A percentile compares a stretch with the other conserved stretches of the same genome.
These are phyloP conservation scores for Xestia rhomboidea DNA, from an alignment of 2,888 invertebrate genomes.

Conservation along the genomic window DNA sequence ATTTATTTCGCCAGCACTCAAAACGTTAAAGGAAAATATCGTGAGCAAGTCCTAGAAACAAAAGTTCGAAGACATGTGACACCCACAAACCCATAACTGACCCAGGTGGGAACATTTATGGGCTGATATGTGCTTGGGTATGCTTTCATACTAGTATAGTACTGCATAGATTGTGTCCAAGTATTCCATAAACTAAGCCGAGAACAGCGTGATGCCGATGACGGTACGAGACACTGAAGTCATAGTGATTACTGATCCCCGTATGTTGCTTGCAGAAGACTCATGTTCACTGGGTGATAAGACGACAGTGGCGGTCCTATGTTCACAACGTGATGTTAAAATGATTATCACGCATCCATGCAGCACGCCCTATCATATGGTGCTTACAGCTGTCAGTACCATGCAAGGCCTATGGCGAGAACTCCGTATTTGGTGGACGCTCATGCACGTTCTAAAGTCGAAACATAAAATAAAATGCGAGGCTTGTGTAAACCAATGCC, in stretches of 20 bases:
- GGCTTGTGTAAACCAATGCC: neutral
- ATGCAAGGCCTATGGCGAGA: neutral
- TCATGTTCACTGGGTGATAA: slow-evolving; percentile 22
- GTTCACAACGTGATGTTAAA: neutral
- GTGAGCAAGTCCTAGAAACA: neutral
- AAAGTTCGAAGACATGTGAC: neutral
- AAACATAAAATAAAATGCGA: neutral
- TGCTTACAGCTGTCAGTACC: neutral
- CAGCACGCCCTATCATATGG: neutral
- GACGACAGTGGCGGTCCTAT: neutral
- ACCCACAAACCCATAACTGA: neutral
- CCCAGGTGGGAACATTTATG: neutral
- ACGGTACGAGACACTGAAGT: neutral
- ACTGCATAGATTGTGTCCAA: neutral
- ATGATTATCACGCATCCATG: slow-evolving; percentile 23
- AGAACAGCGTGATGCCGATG: neutral
- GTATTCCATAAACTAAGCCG: neutral
- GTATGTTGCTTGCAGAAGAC: slow-evolving; percentile 6
- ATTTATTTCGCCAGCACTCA: neutral
- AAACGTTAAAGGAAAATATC: neutral
- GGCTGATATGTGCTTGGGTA: neutral
- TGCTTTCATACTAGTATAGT: neutral
- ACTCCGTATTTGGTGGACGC: neutral
- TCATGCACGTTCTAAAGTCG: neutral
- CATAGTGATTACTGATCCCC: neutral